Percentiles rank a stretch among this genome's conserved stretches.
phyloP scores from a whole-genome alignment of 2,113 vertebrate genomes.

The Zosterops borbonicus region DNA sequence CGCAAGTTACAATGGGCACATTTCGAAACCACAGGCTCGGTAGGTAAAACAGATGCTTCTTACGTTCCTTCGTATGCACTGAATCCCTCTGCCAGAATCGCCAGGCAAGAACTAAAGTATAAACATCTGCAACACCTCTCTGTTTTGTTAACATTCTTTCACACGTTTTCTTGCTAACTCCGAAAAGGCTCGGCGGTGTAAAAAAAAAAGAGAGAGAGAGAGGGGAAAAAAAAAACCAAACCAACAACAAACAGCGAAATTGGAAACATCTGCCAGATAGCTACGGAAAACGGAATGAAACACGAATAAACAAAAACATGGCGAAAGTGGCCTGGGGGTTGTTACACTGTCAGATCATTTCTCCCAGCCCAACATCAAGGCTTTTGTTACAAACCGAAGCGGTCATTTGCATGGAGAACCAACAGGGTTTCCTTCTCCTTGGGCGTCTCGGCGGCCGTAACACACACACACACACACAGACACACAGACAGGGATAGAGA shows the following conservation, averaged over 20 bases:
- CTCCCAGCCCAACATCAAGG: constrained; percentile 72
- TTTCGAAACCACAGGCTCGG: constrained; percentile 32
- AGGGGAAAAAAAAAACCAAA: not conserved
- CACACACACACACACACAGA: not conserved
- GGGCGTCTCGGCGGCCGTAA: constrained; percentile 18
- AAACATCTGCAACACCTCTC: constrained; percentile 70
- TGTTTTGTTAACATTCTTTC: constrained; percentile 66
- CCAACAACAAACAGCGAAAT: not conserved
- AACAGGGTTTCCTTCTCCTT: constrained; percentile 60
- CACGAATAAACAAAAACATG: constrained; percentile 79
- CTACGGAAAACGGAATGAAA: constrained; percentile 52
- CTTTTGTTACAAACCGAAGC: constrained; percentile 75
- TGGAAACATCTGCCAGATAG: constrained; percentile 51
- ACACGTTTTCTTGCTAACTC: constrained; percentile 56
- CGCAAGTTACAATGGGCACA: constrained; percentile 59
- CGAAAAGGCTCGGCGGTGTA: constrained; percentile 1
- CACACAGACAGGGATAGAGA: not conserved
- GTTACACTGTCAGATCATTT: constrained; percentile 73
- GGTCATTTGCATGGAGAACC: constrained; percentile 77
- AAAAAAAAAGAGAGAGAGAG: too few species aligned
- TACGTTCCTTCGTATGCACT: constrained; percentile 41
- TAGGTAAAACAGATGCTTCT: constrained; percentile 55
- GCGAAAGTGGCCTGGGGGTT: constrained; percentile 77
- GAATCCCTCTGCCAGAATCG: constrained; percentile 36
- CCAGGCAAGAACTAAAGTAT: constrained; percentile 61